phyloP scores from a whole-genome alignment of 53 echinoderm and acorn worm genomes.

The Arbacia lixula region DNA sequence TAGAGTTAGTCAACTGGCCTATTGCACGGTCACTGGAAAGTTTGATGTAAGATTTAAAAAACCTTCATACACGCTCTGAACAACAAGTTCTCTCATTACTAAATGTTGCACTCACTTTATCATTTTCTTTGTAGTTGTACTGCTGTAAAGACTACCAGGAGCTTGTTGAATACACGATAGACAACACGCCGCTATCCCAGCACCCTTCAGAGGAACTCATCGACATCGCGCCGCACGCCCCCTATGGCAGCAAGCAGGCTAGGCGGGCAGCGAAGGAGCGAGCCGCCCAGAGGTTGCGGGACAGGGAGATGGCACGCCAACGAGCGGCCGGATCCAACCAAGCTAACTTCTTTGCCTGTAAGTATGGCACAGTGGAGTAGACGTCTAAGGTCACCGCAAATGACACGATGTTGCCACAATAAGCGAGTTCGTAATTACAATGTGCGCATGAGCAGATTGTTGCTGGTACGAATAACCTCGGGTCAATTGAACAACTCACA shows the following conservation, averaged over 20 bases:
- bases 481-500: too few relatives aligned
- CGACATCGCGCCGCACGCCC: slow-evolving; percentile 95
- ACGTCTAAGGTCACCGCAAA: neutral
- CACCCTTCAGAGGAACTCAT: slow-evolving; percentile 86
- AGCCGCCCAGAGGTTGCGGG: slow-evolving; percentile 86
- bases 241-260: slow-evolving; percentile 98
- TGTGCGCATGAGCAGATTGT: too few relatives aligned
- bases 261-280: slow-evolving; percentile 96
- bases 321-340: slow-evolving; percentile 91
- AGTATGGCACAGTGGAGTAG: too few relatives aligned
- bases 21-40: too few relatives aligned
- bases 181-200: slow-evolving; percentile 70
- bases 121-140: slow-evolving; percentile 66
- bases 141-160: slow-evolving; percentile 91
- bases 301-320: slow-evolving; percentile 92
- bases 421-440: too few relatives aligned
- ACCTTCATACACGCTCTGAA: too few relatives aligned
- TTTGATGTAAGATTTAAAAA: too few relatives aligned
- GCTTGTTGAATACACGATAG: slow-evolving; percentile 91
- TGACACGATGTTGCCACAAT: neutral
- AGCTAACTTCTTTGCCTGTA: slow-evolving; percentile 99
- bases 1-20: too few relatives aligned
- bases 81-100: neutral
- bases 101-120: neutral
- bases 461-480: too few relatives aligned